Base-by-base conservation (phyloP, 2,113 vertebrate genomes). In the Anhinga rufa region DNA sequence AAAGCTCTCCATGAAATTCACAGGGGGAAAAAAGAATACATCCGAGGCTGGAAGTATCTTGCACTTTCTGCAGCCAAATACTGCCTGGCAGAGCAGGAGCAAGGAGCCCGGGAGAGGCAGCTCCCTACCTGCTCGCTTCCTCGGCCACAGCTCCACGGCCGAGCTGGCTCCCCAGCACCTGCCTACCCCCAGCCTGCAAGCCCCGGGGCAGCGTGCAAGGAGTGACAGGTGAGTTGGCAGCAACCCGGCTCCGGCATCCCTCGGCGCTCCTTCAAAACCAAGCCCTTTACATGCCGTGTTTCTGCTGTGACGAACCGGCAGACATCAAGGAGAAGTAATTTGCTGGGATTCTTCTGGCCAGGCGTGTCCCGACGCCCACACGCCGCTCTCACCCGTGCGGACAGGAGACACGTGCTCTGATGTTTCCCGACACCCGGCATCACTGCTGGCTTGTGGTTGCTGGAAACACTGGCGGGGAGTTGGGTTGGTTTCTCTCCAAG, bases 161-260 rank as follows among this genome's bases (percentile, higher is more conserved):
- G 1, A 36, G 51, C 60, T 75, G 89, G 52, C 86, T 93, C 90
- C 65, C 46, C 71, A 91, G 87, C 92, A 91, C 90, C 93, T 95
- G 84, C 94, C 92, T 91, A 58, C 93, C 92, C 72, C 70, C 38
- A 74, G 70, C 87, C 85, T 31, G 34, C 3, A 1, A 82, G 90
- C 87, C 95, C 84, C 0, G 0, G 90, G 93, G 94, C 92, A 95
- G 69, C 2, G 1, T 65, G 84, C 82, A 76, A 93, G 87, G 95
- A 96, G 82, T 79, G 94, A 97, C 96, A 97, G 96, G 96, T 97
- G 96, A 97, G 92, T 92, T 97, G 95, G 95, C 95, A 97, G 92
- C 91, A 57, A 7, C 38, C 52, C 0, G 34, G 57, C 78, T 49
- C 82, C 7, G 6, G 85, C 87, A 90, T 82, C 94, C 79, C 89